Percentiles rank a stretch among this genome's conserved stretches.
phyloP scores from a whole-genome alignment of 2,888 invertebrate species.

The Sesia apiformis region DNA sequence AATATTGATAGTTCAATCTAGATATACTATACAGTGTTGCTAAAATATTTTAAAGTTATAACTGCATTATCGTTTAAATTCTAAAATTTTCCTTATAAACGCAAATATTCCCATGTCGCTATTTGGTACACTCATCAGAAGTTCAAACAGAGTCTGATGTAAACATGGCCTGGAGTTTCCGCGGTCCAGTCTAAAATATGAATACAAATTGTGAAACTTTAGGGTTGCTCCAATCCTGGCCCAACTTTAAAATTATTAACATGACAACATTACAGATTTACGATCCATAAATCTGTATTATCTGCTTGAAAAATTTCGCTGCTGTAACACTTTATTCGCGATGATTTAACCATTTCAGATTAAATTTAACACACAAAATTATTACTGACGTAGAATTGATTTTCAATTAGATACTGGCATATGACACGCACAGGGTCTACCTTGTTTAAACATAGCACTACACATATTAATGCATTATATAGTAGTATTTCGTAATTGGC shows the following conservation, averaged over 20 bases:
- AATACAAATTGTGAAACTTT: conserved; percentile 69
- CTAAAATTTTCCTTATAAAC: not conserved
- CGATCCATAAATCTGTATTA: conserved; percentile 20
- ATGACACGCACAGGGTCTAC: too few species aligned
- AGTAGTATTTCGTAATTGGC: too few species aligned
- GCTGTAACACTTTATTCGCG: not conserved
- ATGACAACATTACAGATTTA: conserved; percentile 35
- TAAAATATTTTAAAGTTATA: not conserved
- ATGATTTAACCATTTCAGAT: too few species aligned
- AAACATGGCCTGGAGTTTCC: conserved; percentile 41
- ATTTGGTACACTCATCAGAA: not conserved
- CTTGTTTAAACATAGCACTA: too few species aligned
- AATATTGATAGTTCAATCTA: too few species aligned
- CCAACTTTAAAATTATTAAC: conserved; percentile 62
- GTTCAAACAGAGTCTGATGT: conserved; percentile 28
- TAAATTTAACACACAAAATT: too few species aligned
- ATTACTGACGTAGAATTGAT: too few species aligned
- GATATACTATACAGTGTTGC: too few species aligned
- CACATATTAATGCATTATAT: too few species aligned
- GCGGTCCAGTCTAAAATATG: conserved; percentile 62
- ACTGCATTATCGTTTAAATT: conserved; percentile 6
- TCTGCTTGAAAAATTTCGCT: conserved; percentile 10
- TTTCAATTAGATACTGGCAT: too few species aligned
- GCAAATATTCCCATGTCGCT: not conserved
- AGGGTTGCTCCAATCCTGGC: conserved; percentile 47